Evolutionary conservation across 1,140 invertebrate species (phyloP).

Genomic region (Acromyrmex heyeri): DNA sequence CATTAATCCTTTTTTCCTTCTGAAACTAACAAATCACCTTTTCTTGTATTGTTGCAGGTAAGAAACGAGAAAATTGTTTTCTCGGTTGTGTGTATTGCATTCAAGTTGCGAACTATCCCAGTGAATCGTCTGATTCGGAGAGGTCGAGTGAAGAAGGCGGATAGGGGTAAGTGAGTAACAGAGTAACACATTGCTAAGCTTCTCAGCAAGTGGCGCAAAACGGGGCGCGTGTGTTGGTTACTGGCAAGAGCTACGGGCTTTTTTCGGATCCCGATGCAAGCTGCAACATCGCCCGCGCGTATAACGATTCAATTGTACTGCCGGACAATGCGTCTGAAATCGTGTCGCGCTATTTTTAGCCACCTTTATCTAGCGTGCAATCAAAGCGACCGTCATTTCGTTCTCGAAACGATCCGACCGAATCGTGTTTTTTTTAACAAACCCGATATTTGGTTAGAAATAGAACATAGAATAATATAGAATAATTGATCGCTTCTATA

Average conservation of each 20-base stretch:
- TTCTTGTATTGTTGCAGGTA: conserved; percentile 36
- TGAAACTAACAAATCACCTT: conserved; percentile 47
- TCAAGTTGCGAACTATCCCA: background rate
- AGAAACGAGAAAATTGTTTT: conserved; percentile 63
- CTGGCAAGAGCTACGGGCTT: background rate
- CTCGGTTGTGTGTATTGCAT: conserved; percentile 51
- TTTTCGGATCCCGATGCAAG: conserved; percentile 40
- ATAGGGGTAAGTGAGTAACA: conserved; percentile 22
- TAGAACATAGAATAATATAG: background rate
- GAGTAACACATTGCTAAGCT: conserved; percentile 38
- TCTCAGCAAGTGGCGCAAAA: conserved; percentile 41
- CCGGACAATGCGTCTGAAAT: conserved; percentile 41
- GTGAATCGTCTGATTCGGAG: conserved; percentile 6
- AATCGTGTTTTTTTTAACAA: background rate
- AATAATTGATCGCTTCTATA: conserved; percentile 30
- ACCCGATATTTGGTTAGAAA: conserved; percentile 5
- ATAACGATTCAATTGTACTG: conserved; percentile 52
- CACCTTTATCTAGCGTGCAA: conserved; percentile 18
- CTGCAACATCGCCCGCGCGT: conserved; percentile 25
- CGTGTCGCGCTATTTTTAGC: conserved; percentile 45
- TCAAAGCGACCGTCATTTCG: conserved; percentile 31
- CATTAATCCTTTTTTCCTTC: background rate
- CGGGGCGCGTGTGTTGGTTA: conserved; percentile 22
- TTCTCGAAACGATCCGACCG: conserved; percentile 23
- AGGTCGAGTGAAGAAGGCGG: background rate